Evolutionary conservation across 2,888 invertebrate species (phyloP).

Genomic region (Ormyrus nitidulus): DNA sequence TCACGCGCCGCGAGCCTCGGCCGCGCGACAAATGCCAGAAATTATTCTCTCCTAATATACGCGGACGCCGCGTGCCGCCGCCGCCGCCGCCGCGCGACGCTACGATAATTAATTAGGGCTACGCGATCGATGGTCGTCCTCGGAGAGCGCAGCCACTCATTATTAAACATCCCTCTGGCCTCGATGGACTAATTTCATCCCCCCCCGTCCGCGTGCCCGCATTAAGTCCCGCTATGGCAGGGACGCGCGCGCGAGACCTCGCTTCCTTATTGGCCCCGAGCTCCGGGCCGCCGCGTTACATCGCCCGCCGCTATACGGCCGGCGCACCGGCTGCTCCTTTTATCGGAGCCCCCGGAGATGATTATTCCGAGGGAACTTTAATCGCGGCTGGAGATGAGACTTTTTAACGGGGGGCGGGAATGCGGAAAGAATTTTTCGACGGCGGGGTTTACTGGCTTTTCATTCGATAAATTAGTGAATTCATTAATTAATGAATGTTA

Average conservation of each 20-base stretch:
- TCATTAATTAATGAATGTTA: too few species aligned
- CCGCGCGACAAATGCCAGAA: constrained; percentile 55
- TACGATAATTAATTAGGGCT: constrained; percentile 68
- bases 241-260: background rate
- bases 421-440: too few species aligned
- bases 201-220: constrained; percentile 22
- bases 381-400: constrained; percentile 7
- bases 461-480: too few species aligned
- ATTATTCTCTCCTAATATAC: constrained; percentile 58
- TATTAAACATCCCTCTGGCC: constrained; percentile 65
- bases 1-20: constrained; percentile 30
- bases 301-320: background rate
- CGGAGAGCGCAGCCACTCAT: constrained; percentile 59
- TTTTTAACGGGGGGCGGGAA: background rate
- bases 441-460: too few species aligned
- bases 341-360: too few species aligned
- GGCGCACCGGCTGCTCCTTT: too few species aligned
- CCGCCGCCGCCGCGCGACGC: constrained; percentile 6
- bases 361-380: background rate
- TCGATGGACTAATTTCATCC: constrained; percentile 55
- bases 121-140: constrained; percentile 67
- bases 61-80: background rate
- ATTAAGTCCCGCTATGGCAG: constrained; percentile 45
- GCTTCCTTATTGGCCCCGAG: constrained; percentile 38
- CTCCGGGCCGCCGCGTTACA: background rate